These are phyloP conservation scores for Lithophane semibrunnea DNA, from an alignment of 2,888 invertebrate species.

Conservation along the genomic window DNA sequence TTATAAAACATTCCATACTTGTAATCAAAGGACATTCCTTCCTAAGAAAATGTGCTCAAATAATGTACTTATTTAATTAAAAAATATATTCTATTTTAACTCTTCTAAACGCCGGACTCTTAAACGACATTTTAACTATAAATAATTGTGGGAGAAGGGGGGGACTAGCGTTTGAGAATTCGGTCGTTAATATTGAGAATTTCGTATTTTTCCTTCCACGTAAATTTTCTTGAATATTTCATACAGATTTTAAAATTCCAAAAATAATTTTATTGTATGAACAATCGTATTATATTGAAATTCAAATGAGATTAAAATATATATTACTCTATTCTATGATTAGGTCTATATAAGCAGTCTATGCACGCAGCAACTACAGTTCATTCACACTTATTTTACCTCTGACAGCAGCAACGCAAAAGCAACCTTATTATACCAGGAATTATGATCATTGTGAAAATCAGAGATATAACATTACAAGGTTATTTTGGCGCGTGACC, in stretches of 20 bases:
- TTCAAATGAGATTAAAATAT: slow-evolving; percentile 43
- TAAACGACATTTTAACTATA: neutral
- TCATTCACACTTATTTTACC: neutral
- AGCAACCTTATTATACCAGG: neutral
- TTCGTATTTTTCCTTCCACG: neutral
- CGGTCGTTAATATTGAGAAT: slow-evolving; percentile 2
- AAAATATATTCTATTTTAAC: neutral
- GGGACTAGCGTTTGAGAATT: neutral
- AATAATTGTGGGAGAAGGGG: no score
- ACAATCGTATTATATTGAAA: slow-evolving; percentile 26
- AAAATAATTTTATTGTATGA: neutral
- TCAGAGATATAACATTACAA: neutral
- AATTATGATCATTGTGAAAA: neutral
- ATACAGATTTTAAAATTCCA: neutral
- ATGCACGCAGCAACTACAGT: neutral
- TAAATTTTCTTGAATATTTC: neutral
- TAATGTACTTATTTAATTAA: slow-evolving; percentile 51
- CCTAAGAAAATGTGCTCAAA: slow-evolving; percentile 48
- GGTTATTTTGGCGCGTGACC: neutral
- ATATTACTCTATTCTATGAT: slow-evolving; percentile 6
- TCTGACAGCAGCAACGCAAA: neutral
- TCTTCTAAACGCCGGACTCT: neutral
- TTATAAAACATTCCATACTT: slow-evolving; percentile 38
- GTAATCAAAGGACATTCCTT: slow-evolving; percentile 27
- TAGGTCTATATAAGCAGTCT: slow-evolving; percentile 4